Percentiles rank a stretch among this genome's conserved stretches.
These are phyloP conservation scores for Lissocephala sabroskyi DNA, from an alignment of 2,888 invertebrate genomes.

Conservation along the genomic window DNA sequence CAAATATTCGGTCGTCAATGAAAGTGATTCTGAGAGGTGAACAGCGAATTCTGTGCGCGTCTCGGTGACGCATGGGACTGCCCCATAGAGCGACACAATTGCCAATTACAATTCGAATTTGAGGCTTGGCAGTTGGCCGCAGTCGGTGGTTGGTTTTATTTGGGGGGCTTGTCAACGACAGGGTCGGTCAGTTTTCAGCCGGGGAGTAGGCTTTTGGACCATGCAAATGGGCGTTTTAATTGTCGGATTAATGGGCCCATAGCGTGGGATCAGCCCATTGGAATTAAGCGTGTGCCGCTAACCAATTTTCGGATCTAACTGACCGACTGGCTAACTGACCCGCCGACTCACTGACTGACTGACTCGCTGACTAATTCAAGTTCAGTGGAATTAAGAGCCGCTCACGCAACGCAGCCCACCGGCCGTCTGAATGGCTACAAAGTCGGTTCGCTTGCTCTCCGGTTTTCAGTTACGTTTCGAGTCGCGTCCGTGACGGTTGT, in stretches of 20 bases:
- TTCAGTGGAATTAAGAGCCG: conserved; percentile 35
- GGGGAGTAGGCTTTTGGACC: conserved; percentile 1
- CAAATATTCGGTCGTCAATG: too few relatives aligned
- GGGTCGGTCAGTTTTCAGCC: conserved; percentile 10
- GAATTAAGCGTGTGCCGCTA: neutral
- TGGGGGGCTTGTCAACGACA: conserved; percentile 45
- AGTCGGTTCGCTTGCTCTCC: conserved; percentile 6
- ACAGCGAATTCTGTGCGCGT: too few relatives aligned
- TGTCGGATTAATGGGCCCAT: neutral
- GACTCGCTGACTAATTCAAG: conserved; percentile 50
- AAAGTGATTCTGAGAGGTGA: too few relatives aligned
- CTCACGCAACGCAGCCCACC: conserved; percentile 13
- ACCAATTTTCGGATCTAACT: too few relatives aligned
- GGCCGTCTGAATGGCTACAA: neutral
- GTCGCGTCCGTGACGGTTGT: conserved; percentile 41
- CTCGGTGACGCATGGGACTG: conserved; percentile 3
- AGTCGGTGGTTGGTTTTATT: too few relatives aligned
- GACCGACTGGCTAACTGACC: conserved; percentile 7
- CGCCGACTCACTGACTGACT: too few relatives aligned
- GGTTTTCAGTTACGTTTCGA: conserved; percentile 63
- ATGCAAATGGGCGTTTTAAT: conserved; percentile 1
- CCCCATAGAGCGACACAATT: neutral
- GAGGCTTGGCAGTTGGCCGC: neutral
- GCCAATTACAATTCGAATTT: neutral
- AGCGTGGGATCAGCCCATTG: conserved; percentile 24